phyloP scores from a whole-genome alignment of 2,888 invertebrate genomes.

The Hirtodrosophila trivittata region DNA sequence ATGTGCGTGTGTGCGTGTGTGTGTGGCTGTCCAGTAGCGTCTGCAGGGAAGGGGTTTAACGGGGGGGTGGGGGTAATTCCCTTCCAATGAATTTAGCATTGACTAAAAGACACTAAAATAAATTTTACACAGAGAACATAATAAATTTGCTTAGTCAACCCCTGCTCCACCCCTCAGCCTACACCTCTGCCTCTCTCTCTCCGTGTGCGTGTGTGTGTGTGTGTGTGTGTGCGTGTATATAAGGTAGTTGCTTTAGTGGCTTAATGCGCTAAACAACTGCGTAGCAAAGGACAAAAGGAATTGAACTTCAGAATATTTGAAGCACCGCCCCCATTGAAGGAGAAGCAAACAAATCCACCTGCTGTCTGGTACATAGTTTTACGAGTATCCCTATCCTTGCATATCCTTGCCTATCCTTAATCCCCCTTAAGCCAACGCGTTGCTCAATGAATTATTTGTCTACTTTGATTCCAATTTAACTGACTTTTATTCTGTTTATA shows the following conservation, averaged over 20 bases:
- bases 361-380: slow-evolving; percentile 18
- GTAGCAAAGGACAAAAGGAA: slow-evolving; percentile 46
- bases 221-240: slow-evolving; percentile 7
- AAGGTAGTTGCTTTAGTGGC: slow-evolving; percentile 64
- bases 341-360: slow-evolving; percentile 19
- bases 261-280: slow-evolving; percentile 72
- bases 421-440: background rate
- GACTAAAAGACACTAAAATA: too few species aligned
- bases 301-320: slow-evolving; percentile 53
- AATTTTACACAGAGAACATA: too few species aligned
- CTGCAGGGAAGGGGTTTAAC: too few species aligned
- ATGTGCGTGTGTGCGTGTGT: background rate
- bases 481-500: too few species aligned
- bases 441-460: background rate
- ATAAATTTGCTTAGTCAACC: too few species aligned
- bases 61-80: too few species aligned
- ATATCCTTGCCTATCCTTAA: background rate
- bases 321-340: slow-evolving; percentile 31
- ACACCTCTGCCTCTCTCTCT: background rate
- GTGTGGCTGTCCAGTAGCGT: background rate
- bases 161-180: too few species aligned
- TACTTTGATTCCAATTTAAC: background rate
- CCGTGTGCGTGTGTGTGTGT: slow-evolving; percentile 6
- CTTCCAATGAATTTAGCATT: too few species aligned
- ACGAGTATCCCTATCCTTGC: background rate